A percentile compares a stretch with the other conserved stretches of the same genome.
Evolutionary conservation across 2,797 vertebrate species (phyloP).

Genomic region (Mus caroli): DNA sequence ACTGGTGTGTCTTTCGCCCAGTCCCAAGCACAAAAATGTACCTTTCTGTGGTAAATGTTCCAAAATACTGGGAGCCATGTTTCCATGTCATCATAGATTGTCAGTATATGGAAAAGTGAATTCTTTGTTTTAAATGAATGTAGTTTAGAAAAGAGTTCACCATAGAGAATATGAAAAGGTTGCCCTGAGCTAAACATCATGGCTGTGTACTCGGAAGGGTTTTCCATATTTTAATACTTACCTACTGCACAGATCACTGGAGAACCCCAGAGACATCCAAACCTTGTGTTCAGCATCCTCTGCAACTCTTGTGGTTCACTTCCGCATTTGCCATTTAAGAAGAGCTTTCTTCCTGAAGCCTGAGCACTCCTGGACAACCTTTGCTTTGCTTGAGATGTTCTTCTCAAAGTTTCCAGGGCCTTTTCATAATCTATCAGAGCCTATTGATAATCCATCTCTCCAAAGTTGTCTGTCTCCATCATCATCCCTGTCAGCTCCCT

Average conservation of each 20-base stretch:
- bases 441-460: background rate
- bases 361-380: accelerated
- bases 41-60: background rate
- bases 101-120: background rate
- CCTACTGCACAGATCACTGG: background rate
- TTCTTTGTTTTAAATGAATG: background rate
- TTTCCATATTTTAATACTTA: background rate
- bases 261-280: background rate
- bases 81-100: background rate
- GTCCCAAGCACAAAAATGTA: background rate
- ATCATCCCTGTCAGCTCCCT: background rate
- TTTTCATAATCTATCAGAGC: background rate
- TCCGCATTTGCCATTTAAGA: background rate
- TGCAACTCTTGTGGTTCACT: background rate
- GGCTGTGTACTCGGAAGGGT: background rate
- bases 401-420: background rate
- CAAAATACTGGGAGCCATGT: background rate
- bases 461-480: too few relatives aligned
- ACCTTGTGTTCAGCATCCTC: background rate
- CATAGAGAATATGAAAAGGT: background rate
- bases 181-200: background rate
- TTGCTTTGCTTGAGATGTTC: background rate
- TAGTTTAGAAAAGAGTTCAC: background rate
- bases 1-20: background rate
- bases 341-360: accelerated